Evolutionary conservation across 1,140 invertebrate species (phyloP), one percentile per base, ranked within the genome.

Genomic region (Polypedilum pembai): DNA sequence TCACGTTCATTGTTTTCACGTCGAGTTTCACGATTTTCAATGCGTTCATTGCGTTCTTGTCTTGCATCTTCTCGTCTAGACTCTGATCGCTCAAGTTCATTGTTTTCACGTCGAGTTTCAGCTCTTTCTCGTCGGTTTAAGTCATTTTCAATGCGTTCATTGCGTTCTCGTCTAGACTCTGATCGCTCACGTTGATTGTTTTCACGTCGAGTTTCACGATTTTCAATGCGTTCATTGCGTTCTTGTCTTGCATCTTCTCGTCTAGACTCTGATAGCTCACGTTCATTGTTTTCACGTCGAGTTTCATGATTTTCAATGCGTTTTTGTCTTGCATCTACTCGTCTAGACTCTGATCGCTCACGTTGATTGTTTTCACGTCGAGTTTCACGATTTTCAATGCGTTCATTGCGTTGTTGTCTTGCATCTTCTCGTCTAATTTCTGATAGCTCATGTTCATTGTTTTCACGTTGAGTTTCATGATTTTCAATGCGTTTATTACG

Each of bases 21-120:
- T 15, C 69, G 69, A 12, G 15, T 21, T 1, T 56, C 45, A 56
- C 10, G 10, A 17, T 56, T 17, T 56, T 15, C 45, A 15, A 12
- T 12, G n/a, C 45, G 69, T 10, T 73, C 20, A 73, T 73, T 18
- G 8, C 18, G 24, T 18, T 73, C 69, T 10, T 1, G 18, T 21
- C 69, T 20, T 73, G 8, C 69, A 73, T 20, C 18, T 15, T 10
- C 20, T 73, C 69, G 69, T 15, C 69, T 10, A 2, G 24, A 12
- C n/a, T n/a, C n/a, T n/a, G n/a, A 66, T 74, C 12, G 69, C 69
- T n/a, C n/a, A n/a, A n/a, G 15, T 41, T 41, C 8, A 17, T 73
- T 8, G 33, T 17, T 17, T 15, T 15, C 10, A 15, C 45, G 45
- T 12, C n/a, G 45, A 17, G 10, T 56, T n/a, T n/a, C n/a, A n/a